Base-by-base conservation (phyloP, 2,888 invertebrate genomes). In the Notodonta ziczac region DNA sequence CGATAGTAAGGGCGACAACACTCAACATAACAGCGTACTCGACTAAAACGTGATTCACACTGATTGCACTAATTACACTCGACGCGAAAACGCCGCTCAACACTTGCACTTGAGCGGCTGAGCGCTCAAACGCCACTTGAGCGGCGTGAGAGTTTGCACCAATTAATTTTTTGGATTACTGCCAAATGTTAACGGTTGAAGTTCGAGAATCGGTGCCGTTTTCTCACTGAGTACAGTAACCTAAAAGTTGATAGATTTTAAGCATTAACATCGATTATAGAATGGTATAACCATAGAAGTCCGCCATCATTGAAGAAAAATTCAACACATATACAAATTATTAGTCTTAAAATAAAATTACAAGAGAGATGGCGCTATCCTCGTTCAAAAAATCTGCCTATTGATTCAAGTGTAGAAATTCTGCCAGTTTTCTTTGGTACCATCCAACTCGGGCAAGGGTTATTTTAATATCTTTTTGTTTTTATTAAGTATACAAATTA, bases 161-260 rank as follows among this genome's bases (percentile, higher is more conserved):
- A 89, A 89, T 91, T 89, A 90, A 80, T 88, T 90, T 90, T 91
- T 89, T 90, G 90, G 90, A 85, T 85, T 85, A 81, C 72, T 72
- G 88, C 90, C 90, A 89, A 90, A 83, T 73, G 81, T 74, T 77
- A 76, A 73, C 71, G 61, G 66, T 44, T 50, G 69, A 70, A 69
- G 72, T 70, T 70, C 63, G 61, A 59, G 68, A 65, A 70, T 56
- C 52, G 44, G 8, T 56, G 40, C 7, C 48, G 14, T 14, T 10
- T 48, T 48, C 2, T 12, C 12, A 42, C n/a, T 48, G 4, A n/a
- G n/a, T 48, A 14, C n/a, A n/a, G n/a, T n/a, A 48, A 46, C 10
- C 12, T 46, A 40, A 40, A 40, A 40, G 5, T 8, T 40, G 6
- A 40, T 8, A 4, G 7, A 24, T 24, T 24, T 24, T 24, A 24